These are phyloP conservation scores for Lanistes nyassanus DNA, from an alignment of 1,140 invertebrate genomes.

Conservation along the genomic window DNA sequence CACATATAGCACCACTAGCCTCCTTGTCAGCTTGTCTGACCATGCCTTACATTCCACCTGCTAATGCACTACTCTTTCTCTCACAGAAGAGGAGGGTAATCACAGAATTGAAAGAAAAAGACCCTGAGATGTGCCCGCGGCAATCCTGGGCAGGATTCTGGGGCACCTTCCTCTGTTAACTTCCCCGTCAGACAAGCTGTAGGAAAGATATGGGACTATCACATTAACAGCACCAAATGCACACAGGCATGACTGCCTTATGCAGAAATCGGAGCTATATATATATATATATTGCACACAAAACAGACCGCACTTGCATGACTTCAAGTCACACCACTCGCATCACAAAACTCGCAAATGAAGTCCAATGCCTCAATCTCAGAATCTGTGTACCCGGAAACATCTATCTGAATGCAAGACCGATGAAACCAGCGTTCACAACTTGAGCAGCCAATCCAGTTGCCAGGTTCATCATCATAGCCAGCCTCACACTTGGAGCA, in stretches of 20 bases:
- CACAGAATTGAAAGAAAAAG: too few species aligned
- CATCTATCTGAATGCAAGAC: slow-evolving; percentile 21
- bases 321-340: slow-evolving; percentile 17
- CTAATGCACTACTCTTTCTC: too few species aligned
- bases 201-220: background rate
- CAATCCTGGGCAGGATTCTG: too few species aligned
- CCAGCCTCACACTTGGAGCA: slow-evolving; percentile 19
- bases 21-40: too few species aligned
- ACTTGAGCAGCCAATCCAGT: slow-evolving; percentile 23
- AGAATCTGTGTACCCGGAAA: slow-evolving; percentile 17
- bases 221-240: background rate
- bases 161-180: too few species aligned
- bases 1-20: too few species aligned
- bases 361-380: slow-evolving; percentile 23
- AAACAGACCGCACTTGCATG: too few species aligned
- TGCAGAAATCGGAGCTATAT: too few species aligned
- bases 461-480: slow-evolving; percentile 13
- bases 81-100: too few species aligned
- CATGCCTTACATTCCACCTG: too few species aligned
- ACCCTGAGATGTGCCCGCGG: too few species aligned
- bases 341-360: slow-evolving; percentile 20
- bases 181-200: background rate
- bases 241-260: background rate
- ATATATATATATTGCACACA: too few species aligned
- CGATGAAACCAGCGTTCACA: slow-evolving; percentile 25